Base-by-base conservation (phyloP, 2,113 vertebrate species). In the Ctenodactylus gundi region DNA sequence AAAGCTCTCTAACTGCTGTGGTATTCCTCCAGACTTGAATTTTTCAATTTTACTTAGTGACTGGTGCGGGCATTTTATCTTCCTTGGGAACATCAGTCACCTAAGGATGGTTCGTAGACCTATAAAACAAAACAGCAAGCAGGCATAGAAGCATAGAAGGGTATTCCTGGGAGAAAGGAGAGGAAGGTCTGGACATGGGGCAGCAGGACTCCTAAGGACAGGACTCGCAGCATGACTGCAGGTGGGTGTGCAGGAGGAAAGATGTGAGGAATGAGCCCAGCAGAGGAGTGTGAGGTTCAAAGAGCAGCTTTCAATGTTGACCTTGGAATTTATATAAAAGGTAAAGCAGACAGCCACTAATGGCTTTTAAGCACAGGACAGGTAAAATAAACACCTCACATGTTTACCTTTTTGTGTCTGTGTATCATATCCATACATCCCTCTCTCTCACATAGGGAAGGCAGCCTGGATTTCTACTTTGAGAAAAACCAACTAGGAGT, bases 11-110 rank as follows among this genome's bases (percentile, higher is more conserved):
- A n/a, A n/a, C n/a, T n/a, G n/a, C n/a, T n/a, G n/a, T n/a, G n/a
- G n/a, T n/a, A n/a, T n/a, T n/a, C n/a, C n/a, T n/a, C n/a, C n/a
- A n/a, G n/a, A n/a, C n/a, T n/a, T n/a, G n/a, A n/a, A n/a, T n/a
- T n/a, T n/a, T n/a, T n/a, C n/a, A n/a, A 55, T 68, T 95, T 96
- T 70, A 83, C 60, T 68, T 75, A 46, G 15, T 44, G 34, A 86
- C 34, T 62, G 18, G 31, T 20, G 12, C 83, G 51, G 21, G n/a
- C 39, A 89, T 39, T 55, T 23, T 13, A 41, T 86, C 34, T 90
- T 65, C 21, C 64, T 57, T 55, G 60, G 44, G 53, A 51, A 53
- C 20, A 51, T 70, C 80, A 64, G 57, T 15, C 17, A 17, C 18
- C 60, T 41, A 18, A 36, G 60, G 20, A n/a, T n/a, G 27, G 2